Percentiles rank a stretch among this genome's conserved stretches.
These are phyloP conservation scores for Orthonyx spaldingii DNA, from an alignment of 2,113 vertebrate species.

Conservation along the genomic window DNA sequence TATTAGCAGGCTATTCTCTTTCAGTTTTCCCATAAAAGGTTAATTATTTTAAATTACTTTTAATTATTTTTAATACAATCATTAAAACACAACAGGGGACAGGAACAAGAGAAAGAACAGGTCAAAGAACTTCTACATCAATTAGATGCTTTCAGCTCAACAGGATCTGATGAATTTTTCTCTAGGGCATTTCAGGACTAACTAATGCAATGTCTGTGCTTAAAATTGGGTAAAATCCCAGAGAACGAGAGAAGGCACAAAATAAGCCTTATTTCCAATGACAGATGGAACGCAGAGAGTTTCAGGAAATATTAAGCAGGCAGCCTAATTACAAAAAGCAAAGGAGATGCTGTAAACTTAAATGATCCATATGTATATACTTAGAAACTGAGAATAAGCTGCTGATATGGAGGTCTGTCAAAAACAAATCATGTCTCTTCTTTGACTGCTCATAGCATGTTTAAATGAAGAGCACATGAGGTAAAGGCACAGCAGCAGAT, in stretches of 20 bases:
- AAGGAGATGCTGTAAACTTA: neutral
- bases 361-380: neutral
- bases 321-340: neutral
- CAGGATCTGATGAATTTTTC: neutral
- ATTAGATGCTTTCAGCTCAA: neutral
- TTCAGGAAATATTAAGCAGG: slow-evolving; percentile 27
- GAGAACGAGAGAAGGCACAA: neutral
- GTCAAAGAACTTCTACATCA: neutral
- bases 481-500: neutral
- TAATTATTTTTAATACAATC: neutral
- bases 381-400: neutral
- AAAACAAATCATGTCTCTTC: neutral
- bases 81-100: neutral
- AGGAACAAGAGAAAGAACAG: neutral
- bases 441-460: neutral
- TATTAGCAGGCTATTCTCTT: neutral
- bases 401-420: neutral
- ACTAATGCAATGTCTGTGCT: neutral
- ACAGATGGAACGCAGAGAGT: neutral
- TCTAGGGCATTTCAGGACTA: neutral
- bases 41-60: neutral
- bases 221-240: neutral
- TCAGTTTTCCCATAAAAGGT: neutral
- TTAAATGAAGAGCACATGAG: neutral
- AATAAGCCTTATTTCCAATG: neutral